Base-by-base conservation (phyloP, 2,888 invertebrate genomes). In the Syrista parreyssii region DNA sequence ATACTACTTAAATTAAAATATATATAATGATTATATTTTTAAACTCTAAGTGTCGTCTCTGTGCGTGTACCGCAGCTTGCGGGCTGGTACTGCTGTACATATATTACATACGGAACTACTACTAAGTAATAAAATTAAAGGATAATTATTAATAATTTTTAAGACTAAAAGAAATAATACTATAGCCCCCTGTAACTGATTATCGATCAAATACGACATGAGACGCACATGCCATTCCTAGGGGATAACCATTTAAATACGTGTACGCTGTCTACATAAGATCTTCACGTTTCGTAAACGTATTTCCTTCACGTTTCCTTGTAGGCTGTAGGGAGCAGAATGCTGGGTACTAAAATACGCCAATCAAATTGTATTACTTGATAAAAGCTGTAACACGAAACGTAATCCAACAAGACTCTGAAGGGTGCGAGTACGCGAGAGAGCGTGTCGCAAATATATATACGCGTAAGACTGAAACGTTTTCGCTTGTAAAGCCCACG, bases 21-120 rank as follows among this genome's bases (percentile, higher is more conserved):
- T 90, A 89, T 88, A 90, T 88, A 88, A 90, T 89, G 88, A 90
- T 90, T 91, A 91, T 91, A 91, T 91, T 91, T 91, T 91, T 91
- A 91, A 91, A 91, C 89, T 91, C 91, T 91, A 91, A 91, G 91
- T 91, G 91, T 91, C 91, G 91, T 91, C 88, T 89, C 86, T 89
- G 86, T 88, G 88, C 90, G 86, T 88, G 89, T 88, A 85, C 86
- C 87, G 83, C 85, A 84, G 84, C 83, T 85, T 82, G 79, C 82
- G 79, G 82, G 84, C 82, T 83, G 88, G 89, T 88, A 89, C 87
- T 90, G 88, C 89, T 91, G 91, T 91, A 89, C 83, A 89, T 89
- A 89, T 86, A 86, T 84, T 84, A 87, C 84, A 86, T 88, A 89
- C 86, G 84, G 84, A 89, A 87, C 87, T 88, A 86, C 88, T 89